Conservation (phyloP, 2,888 invertebrate species). For the Ernsta delagoae region DNA sequence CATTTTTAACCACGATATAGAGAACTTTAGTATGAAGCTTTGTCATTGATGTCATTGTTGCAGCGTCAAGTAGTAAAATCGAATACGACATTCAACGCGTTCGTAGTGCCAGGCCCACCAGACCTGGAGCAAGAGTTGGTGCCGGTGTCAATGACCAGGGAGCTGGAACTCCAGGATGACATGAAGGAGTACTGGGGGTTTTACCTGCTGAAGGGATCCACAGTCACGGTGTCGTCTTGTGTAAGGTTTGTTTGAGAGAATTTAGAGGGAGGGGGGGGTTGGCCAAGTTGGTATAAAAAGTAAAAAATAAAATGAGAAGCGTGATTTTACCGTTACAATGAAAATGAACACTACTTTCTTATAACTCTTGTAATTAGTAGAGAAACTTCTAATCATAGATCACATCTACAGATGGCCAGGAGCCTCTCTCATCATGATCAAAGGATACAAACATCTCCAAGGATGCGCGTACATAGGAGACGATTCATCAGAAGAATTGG, state of each 20-base stretch:
- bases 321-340: too few relatives aligned
- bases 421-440: slow-evolving; percentile 90
- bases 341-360: too few relatives aligned
- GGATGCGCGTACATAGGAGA: slow-evolving; percentile 93
- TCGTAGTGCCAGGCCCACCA: slow-evolving; percentile 87
- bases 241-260: slow-evolving; percentile 85
- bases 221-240: slow-evolving; percentile 90
- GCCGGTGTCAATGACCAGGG: slow-evolving; percentile 88
- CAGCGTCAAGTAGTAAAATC: slow-evolving; percentile 88
- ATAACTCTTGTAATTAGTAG: too few relatives aligned
- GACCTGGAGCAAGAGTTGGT: slow-evolving; percentile 83
- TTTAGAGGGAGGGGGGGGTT: neutral
- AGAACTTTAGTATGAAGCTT: neutral
- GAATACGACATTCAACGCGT: slow-evolving; percentile 91
- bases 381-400: neutral
- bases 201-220: slow-evolving; percentile 89
- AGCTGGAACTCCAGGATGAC: slow-evolving; percentile 89
- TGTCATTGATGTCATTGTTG: neutral
- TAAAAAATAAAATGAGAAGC: too few relatives aligned
- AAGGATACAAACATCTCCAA: slow-evolving; percentile 90
- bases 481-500: slow-evolving; percentile 90
- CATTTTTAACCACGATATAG: too few relatives aligned
- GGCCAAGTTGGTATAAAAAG: too few relatives aligned
- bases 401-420: slow-evolving; percentile 87
- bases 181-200: slow-evolving; percentile 95